Evolutionary conservation across 2,888 invertebrate genomes (phyloP).

Genomic region (Laothoe populi): DNA sequence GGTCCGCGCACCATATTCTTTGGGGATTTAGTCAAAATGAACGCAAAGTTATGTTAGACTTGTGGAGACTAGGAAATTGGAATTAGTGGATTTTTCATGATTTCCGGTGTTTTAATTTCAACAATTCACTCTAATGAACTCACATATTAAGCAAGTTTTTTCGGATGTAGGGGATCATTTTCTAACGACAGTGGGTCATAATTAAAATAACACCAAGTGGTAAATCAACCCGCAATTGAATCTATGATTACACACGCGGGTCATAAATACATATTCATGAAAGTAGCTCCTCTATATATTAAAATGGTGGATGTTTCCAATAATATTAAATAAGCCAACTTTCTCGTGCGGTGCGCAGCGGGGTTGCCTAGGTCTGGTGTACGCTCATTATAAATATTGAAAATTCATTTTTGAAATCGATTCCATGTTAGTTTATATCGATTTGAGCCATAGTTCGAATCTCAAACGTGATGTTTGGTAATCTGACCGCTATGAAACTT

Average conservation of each 20-base stretch:
- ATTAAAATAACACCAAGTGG: too few relatives aligned
- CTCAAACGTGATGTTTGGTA: neutral
- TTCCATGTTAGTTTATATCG: constrained; percentile 6
- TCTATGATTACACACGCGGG: neutral
- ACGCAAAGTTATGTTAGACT: too few relatives aligned
- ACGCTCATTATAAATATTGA: constrained; percentile 20
- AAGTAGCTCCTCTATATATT: constrained; percentile 10
- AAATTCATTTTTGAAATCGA: constrained; percentile 10
- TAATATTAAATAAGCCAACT: constrained; percentile 18
- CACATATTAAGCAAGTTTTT: too few relatives aligned
- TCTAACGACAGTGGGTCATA: too few relatives aligned
- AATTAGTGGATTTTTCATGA: too few relatives aligned
- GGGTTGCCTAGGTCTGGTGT: neutral
- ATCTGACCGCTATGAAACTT: too few relatives aligned
- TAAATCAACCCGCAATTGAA: neutral
- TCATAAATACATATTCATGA: constrained; percentile 14
- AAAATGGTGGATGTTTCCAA: constrained; percentile 16
- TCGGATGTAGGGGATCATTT: too few relatives aligned
- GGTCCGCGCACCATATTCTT: too few relatives aligned
- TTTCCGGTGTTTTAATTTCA: too few relatives aligned
- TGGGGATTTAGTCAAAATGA: too few relatives aligned
- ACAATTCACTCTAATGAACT: too few relatives aligned
- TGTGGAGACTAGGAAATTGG: too few relatives aligned
- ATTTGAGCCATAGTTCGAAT: neutral
- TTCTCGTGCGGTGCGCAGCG: constrained; percentile 12